Base-by-base conservation (phyloP, 2,888 invertebrate genomes). In the Trichogramma evanescens region DNA sequence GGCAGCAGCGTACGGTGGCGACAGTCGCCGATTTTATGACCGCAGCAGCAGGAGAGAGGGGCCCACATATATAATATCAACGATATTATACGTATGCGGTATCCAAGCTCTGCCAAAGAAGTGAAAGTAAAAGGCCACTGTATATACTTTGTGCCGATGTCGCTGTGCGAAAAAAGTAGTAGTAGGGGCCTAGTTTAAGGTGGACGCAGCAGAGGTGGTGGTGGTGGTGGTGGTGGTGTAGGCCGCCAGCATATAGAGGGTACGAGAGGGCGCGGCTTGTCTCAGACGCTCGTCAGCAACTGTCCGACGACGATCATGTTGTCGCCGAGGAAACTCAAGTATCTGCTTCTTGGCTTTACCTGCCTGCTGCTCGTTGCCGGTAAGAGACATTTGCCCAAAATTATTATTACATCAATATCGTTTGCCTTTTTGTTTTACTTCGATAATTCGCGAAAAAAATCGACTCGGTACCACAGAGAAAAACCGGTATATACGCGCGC, bases 251-350 rank as follows among this genome's bases (percentile, higher is more conserved):
- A 77, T 77, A 77, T 76, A 77, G 77, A 75, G 76, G 77, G 75
- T 71, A 51, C 73, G 72, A 76, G 77, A 77, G 77, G 77, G 77
- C 75, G 77, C 77, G 77, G 75, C 75, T 76, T 73, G 76, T 77
- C 72, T 65, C 77, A 77, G 77, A 77, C 77, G 72, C 72, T 72
- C 70, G 72, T 74, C 67, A 74, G 73, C 70, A 73, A 67, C 69
- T 68, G 68, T 70, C 74, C 72, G 69, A 71, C 72, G 69, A 71
- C 68, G 68, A 73, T 66, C 71, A 77, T 76, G 76, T 26, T 26
- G 26, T 74, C 73, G 73, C 72, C 72, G 68, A 26, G 26, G 26
- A 26, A 26, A 26, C 26, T 26, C 26, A 76, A 72, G 73, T 72
- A 73, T 62, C 66, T 69, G 69, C 46, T 68, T 53, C 68, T 77